Evolutionary conservation across 2,797 vertebrate species (phyloP).

Genomic region (Chaetodon trifasciatus): DNA sequence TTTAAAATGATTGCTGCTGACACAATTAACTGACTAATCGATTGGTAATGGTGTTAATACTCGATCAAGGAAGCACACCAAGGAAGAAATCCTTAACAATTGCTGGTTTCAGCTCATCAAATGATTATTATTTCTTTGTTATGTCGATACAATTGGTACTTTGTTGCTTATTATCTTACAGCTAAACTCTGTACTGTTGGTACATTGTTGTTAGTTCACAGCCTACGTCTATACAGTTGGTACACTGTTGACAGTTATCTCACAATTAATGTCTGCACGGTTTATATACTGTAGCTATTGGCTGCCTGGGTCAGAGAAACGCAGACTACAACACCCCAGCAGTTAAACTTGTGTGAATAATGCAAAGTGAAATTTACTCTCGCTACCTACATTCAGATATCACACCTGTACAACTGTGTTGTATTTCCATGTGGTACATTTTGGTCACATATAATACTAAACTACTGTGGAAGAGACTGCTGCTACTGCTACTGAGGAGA

Average conservation of each 20-base stretch:
- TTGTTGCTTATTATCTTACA: no score
- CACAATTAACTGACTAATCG: not conserved
- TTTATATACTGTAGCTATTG: no score
- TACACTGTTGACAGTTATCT: no score
- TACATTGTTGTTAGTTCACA: no score
- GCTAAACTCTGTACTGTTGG: no score
- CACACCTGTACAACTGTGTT: not conserved
- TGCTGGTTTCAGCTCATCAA: not conserved
- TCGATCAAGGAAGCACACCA: not conserved
- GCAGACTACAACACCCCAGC: not conserved
- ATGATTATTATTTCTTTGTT: not conserved
- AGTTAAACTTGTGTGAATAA: not conserved
- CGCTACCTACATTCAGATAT: not conserved
- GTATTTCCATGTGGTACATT: not conserved
- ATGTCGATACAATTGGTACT: no score
- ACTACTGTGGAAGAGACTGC: not conserved
- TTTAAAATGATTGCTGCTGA: constrained; percentile 4
- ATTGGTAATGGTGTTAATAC: not conserved
- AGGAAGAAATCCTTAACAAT: not conserved
- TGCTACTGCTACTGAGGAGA: constrained; percentile 14
- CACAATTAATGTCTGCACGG: no score
- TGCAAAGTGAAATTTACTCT: not conserved
- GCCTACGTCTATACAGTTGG: no score
- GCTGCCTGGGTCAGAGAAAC: no score
- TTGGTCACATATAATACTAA: not conserved